Percentiles rank a stretch among this genome's conserved stretches.
Conservation (phyloP, 2,113 vertebrate genomes). For the Microtus montanus region DNA sequence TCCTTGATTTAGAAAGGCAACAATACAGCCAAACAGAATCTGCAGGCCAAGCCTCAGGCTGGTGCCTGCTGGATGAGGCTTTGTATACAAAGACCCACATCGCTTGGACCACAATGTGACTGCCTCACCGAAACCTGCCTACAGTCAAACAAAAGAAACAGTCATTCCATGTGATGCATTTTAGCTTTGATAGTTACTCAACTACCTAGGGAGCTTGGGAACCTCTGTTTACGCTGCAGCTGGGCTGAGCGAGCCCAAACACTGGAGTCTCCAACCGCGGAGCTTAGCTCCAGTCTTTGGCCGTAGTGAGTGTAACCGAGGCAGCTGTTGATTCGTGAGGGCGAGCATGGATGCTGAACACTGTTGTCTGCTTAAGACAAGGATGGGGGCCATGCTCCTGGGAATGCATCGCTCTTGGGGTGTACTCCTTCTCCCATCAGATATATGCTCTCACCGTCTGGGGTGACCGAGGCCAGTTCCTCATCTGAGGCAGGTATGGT, state of each 20-base stretch:
- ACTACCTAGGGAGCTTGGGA: neutral
- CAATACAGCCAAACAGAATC: neutral
- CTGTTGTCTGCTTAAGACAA: neutral
- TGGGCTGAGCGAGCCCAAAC: neutral
- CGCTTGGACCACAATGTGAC: neutral
- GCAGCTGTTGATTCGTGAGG: neutral
- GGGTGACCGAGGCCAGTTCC: neutral
- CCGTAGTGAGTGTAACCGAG: neutral
- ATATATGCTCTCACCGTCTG: neutral
- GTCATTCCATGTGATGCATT: neutral
- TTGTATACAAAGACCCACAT: neutral
- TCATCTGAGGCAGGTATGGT: neutral
- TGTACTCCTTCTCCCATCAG: neutral
- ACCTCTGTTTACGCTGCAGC: neutral
- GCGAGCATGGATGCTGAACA: neutral
- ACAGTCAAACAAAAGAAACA: neutral
- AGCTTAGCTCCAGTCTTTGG: neutral
- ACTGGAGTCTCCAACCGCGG: fast-evolving
- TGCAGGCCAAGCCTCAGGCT: neutral
- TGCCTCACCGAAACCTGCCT: neutral
- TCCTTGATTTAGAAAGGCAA: constrained; percentile 53
- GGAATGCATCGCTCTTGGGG: neutral
- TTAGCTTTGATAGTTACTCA: neutral
- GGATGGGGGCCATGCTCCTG: neutral
- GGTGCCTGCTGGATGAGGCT: neutral